Conservation (phyloP, 2,888 invertebrate species). For the Ormyrus pomaceus region DNA sequence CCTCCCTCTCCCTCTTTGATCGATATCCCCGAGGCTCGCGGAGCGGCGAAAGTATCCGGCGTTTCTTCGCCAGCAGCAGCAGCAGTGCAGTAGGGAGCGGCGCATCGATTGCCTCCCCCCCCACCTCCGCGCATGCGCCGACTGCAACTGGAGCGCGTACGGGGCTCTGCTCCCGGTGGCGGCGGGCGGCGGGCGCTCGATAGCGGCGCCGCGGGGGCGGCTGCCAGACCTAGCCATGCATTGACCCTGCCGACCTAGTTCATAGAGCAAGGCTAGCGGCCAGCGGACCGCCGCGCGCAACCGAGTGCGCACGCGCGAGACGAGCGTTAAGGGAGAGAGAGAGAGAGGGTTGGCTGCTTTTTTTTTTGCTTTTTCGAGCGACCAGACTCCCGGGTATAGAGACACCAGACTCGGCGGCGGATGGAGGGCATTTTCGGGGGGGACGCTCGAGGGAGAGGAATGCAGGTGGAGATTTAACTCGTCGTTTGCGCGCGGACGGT, state of each 20-base stretch:
- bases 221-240: slow-evolving; percentile 54
- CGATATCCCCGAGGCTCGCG: too few relatives aligned
- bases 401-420: too few relatives aligned
- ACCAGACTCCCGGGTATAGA: too few relatives aligned
- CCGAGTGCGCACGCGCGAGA: background rate
- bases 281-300: background rate
- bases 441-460: too few relatives aligned
- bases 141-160: slow-evolving; percentile 30
- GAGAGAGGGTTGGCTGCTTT: too few relatives aligned
- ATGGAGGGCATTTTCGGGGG: too few relatives aligned
- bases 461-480: too few relatives aligned
- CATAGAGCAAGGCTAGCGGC: slow-evolving; percentile 68
- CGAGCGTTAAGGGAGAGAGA: too few relatives aligned
- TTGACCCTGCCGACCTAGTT: slow-evolving; percentile 69
- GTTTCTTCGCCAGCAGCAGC: background rate
- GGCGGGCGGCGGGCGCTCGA: slow-evolving; percentile 19
- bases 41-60: too few relatives aligned
- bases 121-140: slow-evolving; percentile 30
- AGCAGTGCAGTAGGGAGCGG: background rate
- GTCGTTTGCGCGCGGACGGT: too few relatives aligned
- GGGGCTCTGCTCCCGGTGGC: background rate
- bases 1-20: too few relatives aligned
- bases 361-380: too few relatives aligned
- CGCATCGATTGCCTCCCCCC: slow-evolving; percentile 36
- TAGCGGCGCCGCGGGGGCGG: slow-evolving; percentile 8